Evolutionary conservation across 2,888 invertebrate species (phyloP), one percentile per base, ranked within the genome.

Genomic region (Spodoptera littoralis): DNA sequence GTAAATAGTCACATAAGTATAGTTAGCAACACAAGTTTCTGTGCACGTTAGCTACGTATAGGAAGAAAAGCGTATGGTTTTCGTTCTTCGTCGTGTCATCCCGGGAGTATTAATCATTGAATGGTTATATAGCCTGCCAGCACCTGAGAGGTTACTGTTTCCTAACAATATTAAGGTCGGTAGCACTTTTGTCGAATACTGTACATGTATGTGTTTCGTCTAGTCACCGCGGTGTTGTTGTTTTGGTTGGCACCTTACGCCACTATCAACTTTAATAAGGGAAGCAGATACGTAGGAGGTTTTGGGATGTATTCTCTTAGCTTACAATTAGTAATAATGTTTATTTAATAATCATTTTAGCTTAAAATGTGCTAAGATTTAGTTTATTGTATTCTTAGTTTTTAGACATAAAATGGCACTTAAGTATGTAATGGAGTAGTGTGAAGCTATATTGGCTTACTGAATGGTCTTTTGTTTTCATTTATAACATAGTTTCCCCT

Each of bases 131-230:
- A 80, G 72, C 85, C 80, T 86, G 84, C 82, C 80, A 86, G 81
- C 88, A 90, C 91, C 91, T 90, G 90, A 87, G 87, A 88, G 89
- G 87, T 88, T 83, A 87, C 84, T 89, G 88, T 88, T 90, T 86
- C 84, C 86, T 84, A 87, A 87, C 87, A 87, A 86, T 86, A 85
- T 87, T 87, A 85, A 83, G 84, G 85, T 79, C 71, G 84, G 77
- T 75, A 85, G 83, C 85, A 88, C 87, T 87, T 88, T 88, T 88
- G 86, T 83, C 73, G 83, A 82, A 82, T 81, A 77, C 79, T 68
- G 77, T 75, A 76, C 76, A 73, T 72, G 64, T 62, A 73, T 72
- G 67, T 74, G 78, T 83, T 83, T 66, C 70, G 84, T 72, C 80
- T 76, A 84, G 87, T 86, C 88, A 88, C 73, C 75, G 58, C 65